phyloP scores from a whole-genome alignment of 1,140 invertebrate species.

The Cecropterus lyciades region DNA sequence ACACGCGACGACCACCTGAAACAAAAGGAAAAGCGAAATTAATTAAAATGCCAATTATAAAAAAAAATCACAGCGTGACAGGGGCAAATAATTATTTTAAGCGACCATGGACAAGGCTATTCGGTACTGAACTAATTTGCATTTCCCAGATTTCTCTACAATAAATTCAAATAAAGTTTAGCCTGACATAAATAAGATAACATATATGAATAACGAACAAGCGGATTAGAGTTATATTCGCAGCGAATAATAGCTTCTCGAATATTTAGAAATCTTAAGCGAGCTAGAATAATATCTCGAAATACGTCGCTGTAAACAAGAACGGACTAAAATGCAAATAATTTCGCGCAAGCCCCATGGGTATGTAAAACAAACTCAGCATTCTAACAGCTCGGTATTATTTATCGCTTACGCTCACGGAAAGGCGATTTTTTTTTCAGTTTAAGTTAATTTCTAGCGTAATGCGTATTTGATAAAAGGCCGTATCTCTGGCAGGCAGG shows the following conservation, averaged over 20 bases:
- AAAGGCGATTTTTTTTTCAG: constrained; percentile 64
- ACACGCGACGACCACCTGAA: constrained; percentile 81
- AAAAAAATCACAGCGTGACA: constrained; percentile 36
- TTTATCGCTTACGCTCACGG: constrained; percentile 68
- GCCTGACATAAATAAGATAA: constrained; percentile 20
- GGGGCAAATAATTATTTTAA: constrained; percentile 15
- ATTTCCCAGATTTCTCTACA: background rate
- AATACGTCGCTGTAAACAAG: constrained; percentile 62
- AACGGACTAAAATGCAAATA: constrained; percentile 63
- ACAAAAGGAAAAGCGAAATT: constrained; percentile 85
- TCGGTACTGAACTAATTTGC: background rate
- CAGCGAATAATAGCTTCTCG: constrained; percentile 30
- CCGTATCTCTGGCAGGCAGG: constrained; percentile 77
- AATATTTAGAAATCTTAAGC: constrained; percentile 43
- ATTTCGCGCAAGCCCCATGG: constrained; percentile 64
- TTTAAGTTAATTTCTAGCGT: constrained; percentile 78
- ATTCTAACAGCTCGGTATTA: constrained; percentile 69
- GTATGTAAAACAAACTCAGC: constrained; percentile 66
- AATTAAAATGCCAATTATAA: constrained; percentile 82
- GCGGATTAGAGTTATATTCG: constrained; percentile 19
- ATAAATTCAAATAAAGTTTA: constrained; percentile 8
- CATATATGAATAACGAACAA: constrained; percentile 28
- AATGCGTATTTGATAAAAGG: constrained; percentile 83
- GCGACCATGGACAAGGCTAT: background rate
- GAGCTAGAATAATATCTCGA: constrained; percentile 47